Evolutionary conservation across 2,113 vertebrate species (phyloP), one percentile per base, ranked within the genome.

Genomic region (Rhadina sibilatrix): DNA sequence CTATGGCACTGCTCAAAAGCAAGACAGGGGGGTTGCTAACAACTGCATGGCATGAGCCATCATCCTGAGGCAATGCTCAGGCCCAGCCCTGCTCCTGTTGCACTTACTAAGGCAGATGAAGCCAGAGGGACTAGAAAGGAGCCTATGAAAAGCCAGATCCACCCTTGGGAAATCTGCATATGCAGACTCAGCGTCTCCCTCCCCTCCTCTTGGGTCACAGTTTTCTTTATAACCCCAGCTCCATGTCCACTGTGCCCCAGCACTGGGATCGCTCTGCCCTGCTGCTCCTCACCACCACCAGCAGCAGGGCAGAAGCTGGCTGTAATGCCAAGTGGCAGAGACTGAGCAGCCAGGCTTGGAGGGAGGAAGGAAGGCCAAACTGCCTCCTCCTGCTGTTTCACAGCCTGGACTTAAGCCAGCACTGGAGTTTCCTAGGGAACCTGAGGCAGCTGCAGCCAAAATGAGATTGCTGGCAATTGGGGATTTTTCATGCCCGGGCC

Each of bases 341-440:
- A 46, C 66, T 3, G 7, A 79, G 49, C 65, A 82, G 87, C 74
- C 91, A 40, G 40, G 56, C 53, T 38, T 40, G 37, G 59, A 40
- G 24, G 59, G 25, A 61, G 37, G 59, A 9, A 61, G 59, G 37
- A 40, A 40, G 17, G 37, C 37, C 0, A 0, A 31, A 40, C 56
- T 69, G 40, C 80, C 50, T 83, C 54, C 84, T 94, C 63, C 65
- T 23, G 54, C 54, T 49, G 1, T 50, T 92, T 44, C 24, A 22
- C 50, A 83, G 74, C 11, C 78, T 8, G 0, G 49, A 38, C 19
- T 72, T 35, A 9, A 79, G 65, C 49, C 89, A 90, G 44, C 8
- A 0, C 38, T 53, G 44, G 91, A 90, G 68, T 94, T 90, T 96
- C 87, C 90, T 74, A 83, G 88, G 88, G 79, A 95, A 93, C 82